Conservation (phyloP, 2,797 vertebrate species). For the Alca torda region DNA sequence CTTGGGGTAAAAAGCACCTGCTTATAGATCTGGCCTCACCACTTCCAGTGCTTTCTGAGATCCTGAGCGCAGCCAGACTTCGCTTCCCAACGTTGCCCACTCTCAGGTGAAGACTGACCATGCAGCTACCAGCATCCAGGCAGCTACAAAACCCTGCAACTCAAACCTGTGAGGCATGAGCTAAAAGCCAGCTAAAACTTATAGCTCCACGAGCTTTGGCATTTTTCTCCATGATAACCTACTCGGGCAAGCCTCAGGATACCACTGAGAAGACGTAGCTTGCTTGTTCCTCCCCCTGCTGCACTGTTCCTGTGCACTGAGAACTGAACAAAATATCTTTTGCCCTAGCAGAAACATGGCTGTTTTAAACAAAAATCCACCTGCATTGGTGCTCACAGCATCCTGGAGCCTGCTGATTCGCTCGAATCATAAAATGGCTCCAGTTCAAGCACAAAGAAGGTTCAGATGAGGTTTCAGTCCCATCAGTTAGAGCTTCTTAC, state of each 20-base stretch:
- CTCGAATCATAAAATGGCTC: background rate
- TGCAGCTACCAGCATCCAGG: background rate
- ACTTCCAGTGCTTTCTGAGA: no score
- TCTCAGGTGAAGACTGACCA: background rate
- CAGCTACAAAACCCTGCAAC: background rate
- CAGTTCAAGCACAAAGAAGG: background rate
- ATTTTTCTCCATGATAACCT: background rate
- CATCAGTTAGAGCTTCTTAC: background rate
- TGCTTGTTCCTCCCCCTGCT: background rate
- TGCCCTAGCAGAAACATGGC: background rate
- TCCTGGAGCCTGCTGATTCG: background rate
- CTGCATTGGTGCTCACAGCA: background rate
- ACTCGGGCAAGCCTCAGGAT: background rate
- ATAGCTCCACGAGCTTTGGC: background rate
- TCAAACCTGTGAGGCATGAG: background rate
- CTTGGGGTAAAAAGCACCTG: background rate
- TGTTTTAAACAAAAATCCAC: background rate
- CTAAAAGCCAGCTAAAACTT: background rate
- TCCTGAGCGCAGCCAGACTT: background rate
- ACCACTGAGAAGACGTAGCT: background rate
- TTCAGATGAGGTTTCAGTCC: background rate
- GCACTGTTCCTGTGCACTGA: background rate
- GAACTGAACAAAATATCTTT: background rate
- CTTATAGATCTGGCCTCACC: background rate
- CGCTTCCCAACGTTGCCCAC: background rate